Evolutionary conservation across 2,888 invertebrate species (phyloP).

Genomic region (Danaus chrysippus): DNA sequence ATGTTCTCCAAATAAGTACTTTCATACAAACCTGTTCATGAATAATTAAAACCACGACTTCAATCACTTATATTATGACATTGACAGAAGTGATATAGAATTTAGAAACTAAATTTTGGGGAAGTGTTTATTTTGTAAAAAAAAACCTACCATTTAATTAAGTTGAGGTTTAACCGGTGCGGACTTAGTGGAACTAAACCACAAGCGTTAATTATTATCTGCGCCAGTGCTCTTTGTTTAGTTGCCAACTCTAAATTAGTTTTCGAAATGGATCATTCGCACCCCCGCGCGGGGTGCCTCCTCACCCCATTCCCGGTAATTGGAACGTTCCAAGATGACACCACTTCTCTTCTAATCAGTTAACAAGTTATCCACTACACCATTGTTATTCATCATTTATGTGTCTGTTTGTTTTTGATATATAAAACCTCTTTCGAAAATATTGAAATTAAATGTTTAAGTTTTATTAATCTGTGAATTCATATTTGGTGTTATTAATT

Average conservation of each 20-base stretch:
- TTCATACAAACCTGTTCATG: conserved; percentile 19
- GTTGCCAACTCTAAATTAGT: conserved; percentile 80
- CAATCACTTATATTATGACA: conserved; percentile 15
- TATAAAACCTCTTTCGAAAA: conserved; percentile 9
- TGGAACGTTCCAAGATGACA: conserved; percentile 79
- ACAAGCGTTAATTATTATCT: conserved; percentile 79
- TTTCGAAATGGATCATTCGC: conserved; percentile 80
- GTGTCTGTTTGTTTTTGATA: conserved; percentile 10
- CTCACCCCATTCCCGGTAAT: conserved; percentile 64
- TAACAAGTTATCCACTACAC: conserved; percentile 71
- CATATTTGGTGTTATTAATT: no score
- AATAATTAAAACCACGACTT: conserved; percentile 15
- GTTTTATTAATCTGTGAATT: no score
- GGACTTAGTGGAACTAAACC: conserved; percentile 76
- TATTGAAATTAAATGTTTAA: no score
- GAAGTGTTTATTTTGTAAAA: conserved; percentile 31
- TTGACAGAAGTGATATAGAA: conserved; percentile 15
- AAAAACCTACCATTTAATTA: conserved; percentile 64
- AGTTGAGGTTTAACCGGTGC: conserved; percentile 66
- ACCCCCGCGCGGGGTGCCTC: conserved; percentile 56
- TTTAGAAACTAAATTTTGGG: conserved; percentile 9
- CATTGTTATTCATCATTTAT: conserved; percentile 55
- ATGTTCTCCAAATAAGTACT: conserved; percentile 11
- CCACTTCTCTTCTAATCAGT: conserved; percentile 76
- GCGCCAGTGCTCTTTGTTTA: conserved; percentile 79